Percentiles rank a stretch among this genome's conserved stretches.
Conservation (phyloP, 2,797 vertebrate genomes). For the Acanthis flammea region DNA sequence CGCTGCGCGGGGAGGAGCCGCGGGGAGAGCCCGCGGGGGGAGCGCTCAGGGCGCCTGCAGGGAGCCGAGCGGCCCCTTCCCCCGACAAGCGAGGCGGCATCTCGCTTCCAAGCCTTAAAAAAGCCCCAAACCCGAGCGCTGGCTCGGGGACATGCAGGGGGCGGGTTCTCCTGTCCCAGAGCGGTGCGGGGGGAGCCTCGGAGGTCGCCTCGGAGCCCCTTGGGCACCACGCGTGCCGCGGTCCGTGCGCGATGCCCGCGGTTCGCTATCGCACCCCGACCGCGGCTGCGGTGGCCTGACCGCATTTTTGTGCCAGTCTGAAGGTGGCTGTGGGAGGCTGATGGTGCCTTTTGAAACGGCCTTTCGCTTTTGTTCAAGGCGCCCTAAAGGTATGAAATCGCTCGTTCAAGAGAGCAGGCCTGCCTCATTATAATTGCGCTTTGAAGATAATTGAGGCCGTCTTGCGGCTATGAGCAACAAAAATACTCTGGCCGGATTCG, state of each 20-base stretch:
- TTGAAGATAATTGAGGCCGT: background rate
- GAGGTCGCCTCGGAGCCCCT: background rate
- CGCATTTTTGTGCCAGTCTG: background rate
- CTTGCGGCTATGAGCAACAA: background rate
- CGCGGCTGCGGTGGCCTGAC: background rate
- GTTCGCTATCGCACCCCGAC: rapidly evolving
- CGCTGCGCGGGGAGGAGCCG: background rate
- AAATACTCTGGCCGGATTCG: background rate
- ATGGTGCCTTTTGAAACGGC: background rate
- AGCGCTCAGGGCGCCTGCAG: background rate
- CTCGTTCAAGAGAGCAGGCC: background rate
- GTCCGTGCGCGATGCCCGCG: background rate
- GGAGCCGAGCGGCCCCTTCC: background rate
- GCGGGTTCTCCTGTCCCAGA: rapidly evolving
- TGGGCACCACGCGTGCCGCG: background rate
- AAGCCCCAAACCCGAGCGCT: rapidly evolving
- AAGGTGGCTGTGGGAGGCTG: background rate
- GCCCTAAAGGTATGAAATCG: background rate
- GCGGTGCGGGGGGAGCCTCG: rapidly evolving
- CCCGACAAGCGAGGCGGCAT: background rate
- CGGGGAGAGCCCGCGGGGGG: background rate
- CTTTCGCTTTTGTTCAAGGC: background rate
- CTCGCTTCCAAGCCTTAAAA: rapidly evolving
- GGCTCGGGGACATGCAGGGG: rapidly evolving
- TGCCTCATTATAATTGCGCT: background rate